A percentile compares a stretch with the other conserved stretches of the same genome.
Evolutionary conservation across 2,888 invertebrate genomes (phyloP).

Genomic region (Icerya purchasi): DNA sequence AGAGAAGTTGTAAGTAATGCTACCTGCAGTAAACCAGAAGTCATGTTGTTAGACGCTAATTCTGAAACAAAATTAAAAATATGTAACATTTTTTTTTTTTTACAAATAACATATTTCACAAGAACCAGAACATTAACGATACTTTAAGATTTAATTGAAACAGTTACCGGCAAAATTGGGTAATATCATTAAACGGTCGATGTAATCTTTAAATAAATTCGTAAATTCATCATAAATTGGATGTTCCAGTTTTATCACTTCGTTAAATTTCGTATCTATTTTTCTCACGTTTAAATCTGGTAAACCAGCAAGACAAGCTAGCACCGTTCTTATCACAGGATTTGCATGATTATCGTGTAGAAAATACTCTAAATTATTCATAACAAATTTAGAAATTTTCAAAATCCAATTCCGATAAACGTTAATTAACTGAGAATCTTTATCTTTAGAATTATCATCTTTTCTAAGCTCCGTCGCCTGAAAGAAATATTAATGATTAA

Average conservation of each 20-base stretch:
- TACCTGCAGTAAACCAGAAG: conserved; percentile 49
- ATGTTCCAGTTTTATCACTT: not conserved
- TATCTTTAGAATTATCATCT: too few species aligned
- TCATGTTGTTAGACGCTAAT: conserved; percentile 41
- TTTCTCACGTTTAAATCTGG: conserved; percentile 23
- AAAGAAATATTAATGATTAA: too few species aligned
- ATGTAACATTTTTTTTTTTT: too few species aligned
- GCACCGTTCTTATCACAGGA: conserved; percentile 47
- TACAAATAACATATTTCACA: too few species aligned
- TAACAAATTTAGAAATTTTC: conserved; percentile 47
- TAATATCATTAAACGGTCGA: conserved; percentile 39
- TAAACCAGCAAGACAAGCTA: conserved; percentile 47
- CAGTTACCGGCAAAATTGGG: conserved; percentile 38
- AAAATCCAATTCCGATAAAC: conserved; percentile 30
- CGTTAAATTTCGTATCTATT: not conserved
- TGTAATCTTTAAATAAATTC: conserved; percentile 40
- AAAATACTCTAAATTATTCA: conserved; percentile 71
- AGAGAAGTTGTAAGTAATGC: conserved; percentile 38
- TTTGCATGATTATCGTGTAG: conserved; percentile 55
- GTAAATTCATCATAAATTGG: conserved; percentile 25
- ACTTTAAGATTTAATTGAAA: not conserved
- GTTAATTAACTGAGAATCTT: not conserved
- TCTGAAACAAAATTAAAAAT: conserved; percentile 27
- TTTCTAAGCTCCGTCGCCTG: too few species aligned
- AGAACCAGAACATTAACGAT: too few species aligned